A percentile compares a stretch with the other conserved stretches of the same genome.
phyloP scores from a whole-genome alignment of 1,140 invertebrate genomes.

The Drosophila pandora region DNA sequence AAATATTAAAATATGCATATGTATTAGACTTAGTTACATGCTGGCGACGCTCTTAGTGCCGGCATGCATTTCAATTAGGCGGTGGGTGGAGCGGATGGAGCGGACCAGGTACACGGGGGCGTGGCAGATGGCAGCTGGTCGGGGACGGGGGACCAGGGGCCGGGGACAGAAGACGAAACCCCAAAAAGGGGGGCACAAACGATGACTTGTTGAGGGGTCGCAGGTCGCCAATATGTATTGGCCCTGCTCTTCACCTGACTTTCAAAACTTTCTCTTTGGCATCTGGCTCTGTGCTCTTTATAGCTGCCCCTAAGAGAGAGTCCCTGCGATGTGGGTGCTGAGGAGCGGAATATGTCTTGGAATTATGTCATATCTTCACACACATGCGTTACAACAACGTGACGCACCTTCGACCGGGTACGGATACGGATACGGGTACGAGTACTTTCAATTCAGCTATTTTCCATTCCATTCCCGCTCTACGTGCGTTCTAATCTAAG shows the following conservation, averaged over 20 bases:
- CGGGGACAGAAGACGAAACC: slow-evolving; percentile 48
- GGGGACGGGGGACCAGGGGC: no score
- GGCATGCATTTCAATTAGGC: slow-evolving; percentile 59
- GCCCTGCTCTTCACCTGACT: slow-evolving; percentile 19
- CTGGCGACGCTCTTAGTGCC: slow-evolving; percentile 16
- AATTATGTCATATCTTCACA: slow-evolving; percentile 80
- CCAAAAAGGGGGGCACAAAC: slow-evolving; percentile 30
- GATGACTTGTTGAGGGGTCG: slow-evolving; percentile 66
- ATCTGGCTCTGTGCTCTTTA: neutral
- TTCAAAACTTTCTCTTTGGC: slow-evolving; percentile 18
- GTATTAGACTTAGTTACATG: slow-evolving; percentile 11
- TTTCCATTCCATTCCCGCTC: neutral
- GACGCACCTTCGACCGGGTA: slow-evolving; percentile 33
- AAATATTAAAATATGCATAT: slow-evolving; percentile 51
- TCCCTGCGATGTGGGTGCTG: slow-evolving; percentile 44
- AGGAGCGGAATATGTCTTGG: slow-evolving; percentile 65
- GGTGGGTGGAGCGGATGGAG: slow-evolving; percentile 26
- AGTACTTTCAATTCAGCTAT: neutral
- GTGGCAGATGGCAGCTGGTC: neutral
- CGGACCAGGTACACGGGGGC: neutral
- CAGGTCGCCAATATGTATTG: slow-evolving; percentile 24
- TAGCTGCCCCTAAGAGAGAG: slow-evolving; percentile 14
- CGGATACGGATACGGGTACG: neutral
- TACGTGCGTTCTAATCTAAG: slow-evolving; percentile 18
- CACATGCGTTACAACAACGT: slow-evolving; percentile 49